Evolutionary conservation across 2,888 invertebrate species (phyloP).

Genomic region (Sminthurides aquaticus): DNA sequence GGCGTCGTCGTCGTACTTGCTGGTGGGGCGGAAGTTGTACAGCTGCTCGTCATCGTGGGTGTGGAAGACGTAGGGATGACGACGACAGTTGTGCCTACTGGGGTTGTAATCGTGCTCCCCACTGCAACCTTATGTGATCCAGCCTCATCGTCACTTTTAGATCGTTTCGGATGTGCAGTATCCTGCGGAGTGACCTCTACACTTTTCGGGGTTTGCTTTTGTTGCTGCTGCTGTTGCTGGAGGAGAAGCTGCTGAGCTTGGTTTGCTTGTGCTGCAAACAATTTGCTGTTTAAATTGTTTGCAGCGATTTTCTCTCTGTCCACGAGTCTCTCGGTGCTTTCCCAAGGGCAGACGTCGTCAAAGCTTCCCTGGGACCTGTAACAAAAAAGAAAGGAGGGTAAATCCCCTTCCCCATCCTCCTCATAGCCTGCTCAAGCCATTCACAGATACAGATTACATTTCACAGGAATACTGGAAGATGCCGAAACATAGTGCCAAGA

Average conservation of each 20-base stretch:
- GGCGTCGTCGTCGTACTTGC: conserved; percentile 6
- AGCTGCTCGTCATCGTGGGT: conserved; percentile 11
- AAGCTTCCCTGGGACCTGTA: conserved; percentile 40
- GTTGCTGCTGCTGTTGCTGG: not conserved
- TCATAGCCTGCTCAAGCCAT: not conserved
- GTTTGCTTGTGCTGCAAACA: not conserved
- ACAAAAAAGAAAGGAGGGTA: not conserved
- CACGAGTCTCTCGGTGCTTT: conserved; percentile 40
- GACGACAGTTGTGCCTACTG: conserved; percentile 1
- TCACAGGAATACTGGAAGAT: not conserved
- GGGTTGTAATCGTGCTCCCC: not conserved
- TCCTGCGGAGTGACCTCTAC: not conserved
- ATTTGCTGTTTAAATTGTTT: not conserved
- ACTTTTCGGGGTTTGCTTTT: not conserved
- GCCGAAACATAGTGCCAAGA: not conserved
- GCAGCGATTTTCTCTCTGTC: conserved; percentile 22
- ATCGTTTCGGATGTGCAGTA: conserved; percentile 16
- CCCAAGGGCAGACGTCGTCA: conserved; percentile 43
- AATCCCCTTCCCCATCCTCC: not conserved
- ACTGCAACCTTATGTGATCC: not conserved
- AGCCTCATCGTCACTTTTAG: conserved; percentile 14
- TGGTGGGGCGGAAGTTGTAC: not conserved
- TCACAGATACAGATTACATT: not conserved
- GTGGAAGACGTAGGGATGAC: conserved; percentile 19
- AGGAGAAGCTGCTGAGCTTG: conserved; percentile 1